Percentiles rank a stretch among this genome's conserved stretches.
Conservation (phyloP, 1,140 invertebrate species). For the Halictus rubicundus region DNA sequence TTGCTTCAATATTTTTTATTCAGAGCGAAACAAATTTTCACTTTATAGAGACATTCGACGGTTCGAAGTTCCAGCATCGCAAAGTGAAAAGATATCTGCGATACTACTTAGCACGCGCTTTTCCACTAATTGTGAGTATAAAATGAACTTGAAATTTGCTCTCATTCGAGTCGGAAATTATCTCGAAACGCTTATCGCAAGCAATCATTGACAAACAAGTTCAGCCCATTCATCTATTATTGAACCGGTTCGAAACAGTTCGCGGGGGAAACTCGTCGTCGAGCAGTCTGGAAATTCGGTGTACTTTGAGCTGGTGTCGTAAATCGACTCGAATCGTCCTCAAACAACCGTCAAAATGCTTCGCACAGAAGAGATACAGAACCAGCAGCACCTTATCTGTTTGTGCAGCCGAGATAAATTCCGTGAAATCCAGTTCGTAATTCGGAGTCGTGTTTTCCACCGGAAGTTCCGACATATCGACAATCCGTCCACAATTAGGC, state of each 20-base stretch:
- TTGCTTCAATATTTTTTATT: too few species aligned
- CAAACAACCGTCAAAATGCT: background rate
- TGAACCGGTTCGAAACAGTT: background rate
- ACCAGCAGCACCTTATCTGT: background rate
- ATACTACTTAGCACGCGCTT: too few species aligned
- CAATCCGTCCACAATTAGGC: background rate
- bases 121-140: too few species aligned
- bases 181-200: background rate
- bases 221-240: background rate
- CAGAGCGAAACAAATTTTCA: too few species aligned
- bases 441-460: constrained; percentile 1
- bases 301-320: constrained; percentile 20
- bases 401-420: constrained; percentile 1
- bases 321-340: background rate
- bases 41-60: too few species aligned
- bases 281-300: constrained; percentile 1
- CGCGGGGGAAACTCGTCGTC: background rate
- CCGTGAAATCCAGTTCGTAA: background rate
- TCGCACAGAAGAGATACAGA: too few species aligned
- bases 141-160: too few species aligned
- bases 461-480: background rate
- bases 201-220: background rate
- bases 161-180: background rate
- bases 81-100: too few species aligned
- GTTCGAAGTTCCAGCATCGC: too few species aligned